Evolutionary conservation across 2,113 vertebrate genomes (phyloP), one percentile per base, ranked within the genome.

Genomic region (Desmodus rotundus): DNA sequence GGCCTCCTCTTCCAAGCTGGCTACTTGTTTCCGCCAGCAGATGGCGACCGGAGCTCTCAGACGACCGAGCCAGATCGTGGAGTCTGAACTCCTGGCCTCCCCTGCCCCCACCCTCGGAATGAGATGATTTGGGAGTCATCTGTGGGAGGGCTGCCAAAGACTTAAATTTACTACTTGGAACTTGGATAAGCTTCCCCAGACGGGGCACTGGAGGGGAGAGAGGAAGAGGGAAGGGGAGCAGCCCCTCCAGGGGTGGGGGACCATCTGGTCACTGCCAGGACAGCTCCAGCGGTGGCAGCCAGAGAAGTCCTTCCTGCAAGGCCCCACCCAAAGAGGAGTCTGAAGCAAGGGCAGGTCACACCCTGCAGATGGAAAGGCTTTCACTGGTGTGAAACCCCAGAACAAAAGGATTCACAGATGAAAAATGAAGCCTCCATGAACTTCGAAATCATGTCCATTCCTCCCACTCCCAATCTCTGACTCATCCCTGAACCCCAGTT

Each of bases 1-100:
- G 0, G 0, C 31, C 65, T 41, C 26, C 90, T 19, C 56, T 76
- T 85, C 16, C 65, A n/a, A 15, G 61, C 86, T 68, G 83, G 0
- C 89, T 85, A 22, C 63, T 3, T 31, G 36, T 82, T 70, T 61
- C 80, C 19, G 76, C 96, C 98, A 97, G 98, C 96, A 98, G 98
- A 97, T 98, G 98, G 98, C 98, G 97, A 98, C 95, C 96, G 45
- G 96, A 89, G 96, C 98, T 97, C 98, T 98, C 41, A 76, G 50
- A 98, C 94, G 0, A 73, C 82, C 1, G 0, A 70, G 26, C 52
- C 50, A 0, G 19, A 1, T 2, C 31, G 47, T 52, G 28, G 0
- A 43, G n/a, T 56, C 84, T 15, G 87, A 70, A 43, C 24, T 52
- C 67, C 67, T 4, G 63, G 3, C 45, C 72, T 70, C 63, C 52